phyloP scores from a whole-genome alignment of 2,113 vertebrate genomes.

The Gobio gobio region DNA sequence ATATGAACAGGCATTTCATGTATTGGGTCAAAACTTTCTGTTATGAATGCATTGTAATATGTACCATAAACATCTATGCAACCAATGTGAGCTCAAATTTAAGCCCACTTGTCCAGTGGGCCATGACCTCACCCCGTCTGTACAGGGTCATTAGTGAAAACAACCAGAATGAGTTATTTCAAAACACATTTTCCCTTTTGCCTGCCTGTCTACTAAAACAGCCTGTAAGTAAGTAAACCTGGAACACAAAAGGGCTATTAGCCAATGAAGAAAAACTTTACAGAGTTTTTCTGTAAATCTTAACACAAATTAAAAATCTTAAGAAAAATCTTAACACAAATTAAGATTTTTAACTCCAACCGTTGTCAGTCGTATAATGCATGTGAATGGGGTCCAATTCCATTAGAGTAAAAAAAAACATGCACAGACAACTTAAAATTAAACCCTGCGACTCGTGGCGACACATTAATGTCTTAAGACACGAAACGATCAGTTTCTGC shows the following conservation, averaged over 20 bases:
- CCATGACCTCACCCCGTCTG: slow-evolving; percentile 57
- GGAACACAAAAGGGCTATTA: neutral
- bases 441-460: no score
- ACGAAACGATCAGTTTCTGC: no score
- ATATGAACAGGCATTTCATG: neutral
- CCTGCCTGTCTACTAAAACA: slow-evolving; percentile 67
- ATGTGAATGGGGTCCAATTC: no score
- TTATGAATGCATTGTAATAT: neutral
- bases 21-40: neutral
- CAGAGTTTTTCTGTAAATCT: no score
- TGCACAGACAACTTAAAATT: no score
- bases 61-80: neutral
- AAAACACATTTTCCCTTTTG: slow-evolving; percentile 59
- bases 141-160: slow-evolving; percentile 65
- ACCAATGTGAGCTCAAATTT: neutral
- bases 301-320: no score
- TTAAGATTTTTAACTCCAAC: no score
- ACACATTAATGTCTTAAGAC: no score
- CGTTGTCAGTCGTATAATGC: no score
- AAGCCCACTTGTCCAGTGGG: slow-evolving; percentile 17
- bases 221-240: neutral
- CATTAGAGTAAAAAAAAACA: no score
- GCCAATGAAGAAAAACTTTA: neutral
- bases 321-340: no score
- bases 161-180: slow-evolving; percentile 64